Base-by-base conservation (phyloP, 2,797 vertebrate genomes). In the Acropternis orthonyx region DNA sequence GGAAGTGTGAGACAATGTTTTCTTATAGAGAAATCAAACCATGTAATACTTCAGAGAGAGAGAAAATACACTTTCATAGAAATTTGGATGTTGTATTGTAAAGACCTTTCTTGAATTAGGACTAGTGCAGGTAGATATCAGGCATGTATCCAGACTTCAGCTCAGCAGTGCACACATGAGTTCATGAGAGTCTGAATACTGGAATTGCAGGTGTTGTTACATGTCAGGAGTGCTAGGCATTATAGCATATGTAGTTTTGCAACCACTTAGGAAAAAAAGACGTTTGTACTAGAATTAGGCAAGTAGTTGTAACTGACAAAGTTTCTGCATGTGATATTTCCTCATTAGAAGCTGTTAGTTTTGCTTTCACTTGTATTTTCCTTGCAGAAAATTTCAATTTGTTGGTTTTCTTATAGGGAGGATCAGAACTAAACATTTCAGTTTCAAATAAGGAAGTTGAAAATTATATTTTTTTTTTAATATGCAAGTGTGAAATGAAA, bases 361-460 rank as follows among this genome's bases (percentile, higher is more conserved):
- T 89, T 88, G 34, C 30, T 85, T 87, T 76, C 67, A 67, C 36
- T 80, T 26, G 30, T 36, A 49, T 79, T 91, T 85, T 89, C 18
- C 36, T 46, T 88, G 62, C 34, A 90, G 54, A 81, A 94, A 69
- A 55, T 44, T 72, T 92, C 76, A 73, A 2, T 66, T 59, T 69
- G 14, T 51, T 22, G 26, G 65, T 86, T 92, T 92, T 71, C n/a
- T 58, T 65, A 39, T 1, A 52, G 22, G 54, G 46, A 78, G 62
- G 81, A 71, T 92, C 19, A 79, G 39, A 91, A 34, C 17, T 48
- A 81, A 94, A 62, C 23, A 66, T 68, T 78, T 66, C 13, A 17
- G 8, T 83, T 94, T 95, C 39, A 77, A 65, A 80, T 61, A 41
- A 32, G 26, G 30, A 82, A 65, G 14, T 41, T 58, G 63, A 91